Evolutionary conservation across 1,140 invertebrate genomes (phyloP).

Genomic region (Drosophila watanabei): DNA sequence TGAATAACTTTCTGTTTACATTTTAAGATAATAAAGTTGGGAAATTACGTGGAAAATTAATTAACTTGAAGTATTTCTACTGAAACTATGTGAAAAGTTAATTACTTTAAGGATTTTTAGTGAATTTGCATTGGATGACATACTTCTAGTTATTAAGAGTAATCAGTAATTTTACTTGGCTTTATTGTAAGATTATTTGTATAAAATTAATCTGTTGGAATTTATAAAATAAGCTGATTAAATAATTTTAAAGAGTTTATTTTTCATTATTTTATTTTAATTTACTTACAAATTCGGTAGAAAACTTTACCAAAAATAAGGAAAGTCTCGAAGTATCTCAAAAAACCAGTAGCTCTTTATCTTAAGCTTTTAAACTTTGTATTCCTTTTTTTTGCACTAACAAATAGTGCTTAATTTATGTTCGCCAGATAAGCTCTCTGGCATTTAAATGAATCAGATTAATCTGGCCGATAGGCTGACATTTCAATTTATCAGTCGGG

Average conservation of each 20-base stretch:
- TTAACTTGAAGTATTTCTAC: no score
- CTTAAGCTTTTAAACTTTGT: background rate
- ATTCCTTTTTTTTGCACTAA: background rate
- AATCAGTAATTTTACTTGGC: background rate
- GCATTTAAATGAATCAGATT: constrained; percentile 42
- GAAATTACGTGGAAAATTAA: background rate
- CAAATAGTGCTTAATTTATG: constrained; percentile 33
- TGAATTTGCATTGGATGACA: no score
- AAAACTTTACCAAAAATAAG: background rate
- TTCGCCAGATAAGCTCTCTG: constrained; percentile 16
- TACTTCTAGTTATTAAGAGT: background rate
- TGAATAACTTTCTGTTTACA: background rate
- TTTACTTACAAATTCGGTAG: background rate
- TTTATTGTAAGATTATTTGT: no score
- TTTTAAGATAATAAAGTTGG: background rate
- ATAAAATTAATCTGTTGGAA: no score
- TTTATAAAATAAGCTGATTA: no score
- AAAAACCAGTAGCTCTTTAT: constrained; percentile 6
- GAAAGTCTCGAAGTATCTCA: background rate
- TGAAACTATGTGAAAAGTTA: no score
- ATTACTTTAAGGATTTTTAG: background rate
- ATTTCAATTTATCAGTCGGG: constrained; percentile 32
- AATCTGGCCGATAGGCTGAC: constrained; percentile 34
- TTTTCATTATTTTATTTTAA: no score
- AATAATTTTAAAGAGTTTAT: no score